A percentile compares a stretch with the other conserved stretches of the same genome.
Evolutionary conservation across 92 coral and sea anemone species (phyloP).

Genomic region (Zoanthus solanderi): DNA sequence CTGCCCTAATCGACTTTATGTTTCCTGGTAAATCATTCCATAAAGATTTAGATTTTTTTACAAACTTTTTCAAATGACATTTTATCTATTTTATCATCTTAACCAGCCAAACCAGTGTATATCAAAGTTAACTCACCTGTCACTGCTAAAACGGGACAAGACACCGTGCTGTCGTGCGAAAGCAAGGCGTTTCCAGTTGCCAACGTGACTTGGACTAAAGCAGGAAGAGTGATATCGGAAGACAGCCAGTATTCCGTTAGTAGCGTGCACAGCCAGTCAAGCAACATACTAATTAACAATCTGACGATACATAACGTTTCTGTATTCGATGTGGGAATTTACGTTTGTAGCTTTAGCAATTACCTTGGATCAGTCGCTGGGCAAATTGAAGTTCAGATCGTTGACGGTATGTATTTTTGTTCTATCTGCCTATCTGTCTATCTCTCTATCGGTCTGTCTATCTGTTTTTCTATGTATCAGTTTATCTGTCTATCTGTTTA

Average conservation of each 20-base stretch:
- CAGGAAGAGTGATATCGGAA: background rate
- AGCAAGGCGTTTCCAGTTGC: constrained; percentile 3
- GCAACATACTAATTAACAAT: constrained; percentile 17
- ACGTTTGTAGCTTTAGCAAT: constrained; percentile 24
- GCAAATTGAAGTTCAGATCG: background rate
- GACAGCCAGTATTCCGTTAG: constrained; percentile 6
- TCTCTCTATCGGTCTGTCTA: too few relatives aligned
- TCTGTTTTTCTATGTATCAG: too few relatives aligned
- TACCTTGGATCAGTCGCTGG: constrained; percentile 23
- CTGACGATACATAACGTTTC: constrained; percentile 16
- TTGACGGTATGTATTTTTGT: background rate
- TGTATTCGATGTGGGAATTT: constrained; percentile 1
- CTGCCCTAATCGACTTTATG: too few relatives aligned
- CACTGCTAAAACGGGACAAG: background rate
- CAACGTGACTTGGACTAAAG: constrained; percentile 32
- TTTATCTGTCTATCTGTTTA: too few relatives aligned
- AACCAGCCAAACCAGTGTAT: constrained; percentile 21
- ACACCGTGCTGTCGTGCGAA: constrained; percentile 2
- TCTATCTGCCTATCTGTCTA: too few relatives aligned
- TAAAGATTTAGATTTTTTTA: too few relatives aligned
- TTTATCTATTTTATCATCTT: background rate
- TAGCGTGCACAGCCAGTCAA: background rate
- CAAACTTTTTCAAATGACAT: background rate
- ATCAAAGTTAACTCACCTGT: background rate
- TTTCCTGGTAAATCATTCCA: too few relatives aligned